Evolutionary conservation across 2,113 vertebrate genomes (phyloP).

Genomic region (Lutjanus erythropterus): DNA sequence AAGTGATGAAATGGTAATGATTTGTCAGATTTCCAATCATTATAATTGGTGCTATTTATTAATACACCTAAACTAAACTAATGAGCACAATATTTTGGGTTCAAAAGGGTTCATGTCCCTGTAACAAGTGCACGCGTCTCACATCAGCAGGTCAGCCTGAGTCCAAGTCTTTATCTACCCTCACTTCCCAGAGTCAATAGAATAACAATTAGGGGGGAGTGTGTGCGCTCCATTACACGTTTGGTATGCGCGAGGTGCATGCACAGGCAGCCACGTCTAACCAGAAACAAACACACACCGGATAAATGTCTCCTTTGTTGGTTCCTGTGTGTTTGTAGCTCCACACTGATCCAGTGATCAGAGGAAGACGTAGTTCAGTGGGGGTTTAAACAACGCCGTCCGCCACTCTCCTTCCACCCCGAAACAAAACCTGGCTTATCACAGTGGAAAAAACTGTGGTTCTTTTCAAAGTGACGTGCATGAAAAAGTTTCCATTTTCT

Average conservation of each 20-base stretch:
- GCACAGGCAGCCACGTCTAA: slow-evolving; percentile 51
- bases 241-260: slow-evolving; percentile 56
- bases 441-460: not conserved
- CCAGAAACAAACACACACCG: slow-evolving; percentile 62
- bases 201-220: slow-evolving; percentile 68
- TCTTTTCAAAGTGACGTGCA: slow-evolving; percentile 24
- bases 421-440: slow-evolving; percentile 46
- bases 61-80: not conserved
- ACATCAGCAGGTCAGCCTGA: slow-evolving; percentile 43
- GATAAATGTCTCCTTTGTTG: slow-evolving; percentile 73
- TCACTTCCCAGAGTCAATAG: slow-evolving; percentile 56
- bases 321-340: slow-evolving; percentile 62
- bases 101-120: not conserved
- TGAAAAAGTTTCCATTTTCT: slow-evolving; percentile 48
- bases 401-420: slow-evolving; percentile 12
- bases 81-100: not conserved
- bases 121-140: not conserved
- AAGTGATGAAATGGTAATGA: too few relatives aligned
- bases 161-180: slow-evolving; percentile 7
- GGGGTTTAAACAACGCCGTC: slow-evolving; percentile 48
- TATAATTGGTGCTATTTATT: too few relatives aligned
- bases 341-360: slow-evolving; percentile 64
- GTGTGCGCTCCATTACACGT: slow-evolving; percentile 56
- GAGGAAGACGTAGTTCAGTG: slow-evolving; percentile 47
- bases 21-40: too few relatives aligned